Evolutionary conservation across 2,797 vertebrate species (phyloP), one percentile per base, ranked within the genome.

Genomic region (Crenuchus spilurus): DNA sequence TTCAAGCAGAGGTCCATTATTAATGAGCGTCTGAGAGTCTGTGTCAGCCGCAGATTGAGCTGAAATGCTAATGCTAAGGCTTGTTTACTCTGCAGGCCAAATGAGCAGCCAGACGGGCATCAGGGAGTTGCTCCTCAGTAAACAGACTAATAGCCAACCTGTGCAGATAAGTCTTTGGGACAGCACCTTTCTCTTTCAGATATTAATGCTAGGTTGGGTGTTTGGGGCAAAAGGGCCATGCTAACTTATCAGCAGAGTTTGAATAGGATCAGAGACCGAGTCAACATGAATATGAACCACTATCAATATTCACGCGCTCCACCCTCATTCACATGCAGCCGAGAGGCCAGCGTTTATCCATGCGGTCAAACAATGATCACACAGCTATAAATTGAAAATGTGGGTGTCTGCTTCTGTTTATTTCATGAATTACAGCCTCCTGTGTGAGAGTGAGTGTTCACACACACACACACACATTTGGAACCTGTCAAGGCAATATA

Each of bases 301-400:
- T 79, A 90, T 88, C 77, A 85, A 87, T 89, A 90, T 80, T 83
- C 84, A 86, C 85, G 80, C 66, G 58, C 65, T 76, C 37, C 71
- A 16, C 49, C 69, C 74, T 84, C 82, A 84, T 89, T 86, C 72
- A 63, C 75, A 92, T 87, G 84, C 86, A 77, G 75, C 35, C 51
- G 74, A 74, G 74, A 70, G 10, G 57, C 55, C 39, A 57, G 77
- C 85, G 64, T 88, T 89, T 85, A 88, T 84, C 75, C 72, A 81
- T 71, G 84, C 87, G 85, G 86, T 87, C 88, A 86, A 85, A 85
- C 73, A 72, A 84, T 81, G 82, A 89, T 84, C 78, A 72, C 72
- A 37, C 46, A 24, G 33, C 80, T 70, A 84, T 88, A 85, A 92
- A 89, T 87, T 68, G 58, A 74, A 71, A 52, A 51, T 71, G 73